Evolutionary conservation across 2,888 invertebrate species (phyloP), one percentile per base, ranked within the genome.

Genomic region (Conistra vaccinii): DNA sequence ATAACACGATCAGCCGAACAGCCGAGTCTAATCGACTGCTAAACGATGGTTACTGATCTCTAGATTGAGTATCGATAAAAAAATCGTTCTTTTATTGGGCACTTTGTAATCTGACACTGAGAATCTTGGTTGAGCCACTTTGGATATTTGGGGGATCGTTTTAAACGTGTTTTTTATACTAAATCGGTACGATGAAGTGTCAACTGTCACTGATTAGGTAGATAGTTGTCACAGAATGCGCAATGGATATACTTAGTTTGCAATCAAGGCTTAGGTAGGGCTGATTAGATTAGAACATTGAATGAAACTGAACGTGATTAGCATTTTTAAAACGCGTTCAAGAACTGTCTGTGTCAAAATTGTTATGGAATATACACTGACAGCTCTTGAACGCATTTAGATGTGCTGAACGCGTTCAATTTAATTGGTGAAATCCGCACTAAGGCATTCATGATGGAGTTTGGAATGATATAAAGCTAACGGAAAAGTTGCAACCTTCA

Each of bases 61-160:
- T 23, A 51, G 81, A 75, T 80, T 75, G 74, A 78, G 85, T 75
- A 85, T 70, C 86, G 79, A 81, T 84, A 84, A 76, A 78, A 77
- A 74, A 66, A 70, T 65, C 74, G 73, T 39, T 75, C 35, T 74
- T 68, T 73, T 66, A 81, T 83, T 78, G 71, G 61, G 69, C 75
- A 74, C 69, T 45, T 9, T 45, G 63, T 82, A 76, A 84, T 85
- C 76, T 70, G 70, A 78, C 57, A 48, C 71, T 63, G 69, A 65
- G 42, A 62, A 81, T 71, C 74, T 68, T 58, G 35, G 26, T 63
- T 60, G 51, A 62, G 63, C 55, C 58, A 48, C 69, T 55, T 58
- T 20, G 32, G 32, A 72, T 77, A n/a, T 66, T 71, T 32, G 14
- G 29, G n/a, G 39, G 17, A 35, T 32, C 62, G 39, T 62, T 81